A percentile compares a stretch with the other conserved stretches of the same genome.
phyloP scores from a whole-genome alignment of 2,797 vertebrate genomes.

The Propithecus perrieri region DNA sequence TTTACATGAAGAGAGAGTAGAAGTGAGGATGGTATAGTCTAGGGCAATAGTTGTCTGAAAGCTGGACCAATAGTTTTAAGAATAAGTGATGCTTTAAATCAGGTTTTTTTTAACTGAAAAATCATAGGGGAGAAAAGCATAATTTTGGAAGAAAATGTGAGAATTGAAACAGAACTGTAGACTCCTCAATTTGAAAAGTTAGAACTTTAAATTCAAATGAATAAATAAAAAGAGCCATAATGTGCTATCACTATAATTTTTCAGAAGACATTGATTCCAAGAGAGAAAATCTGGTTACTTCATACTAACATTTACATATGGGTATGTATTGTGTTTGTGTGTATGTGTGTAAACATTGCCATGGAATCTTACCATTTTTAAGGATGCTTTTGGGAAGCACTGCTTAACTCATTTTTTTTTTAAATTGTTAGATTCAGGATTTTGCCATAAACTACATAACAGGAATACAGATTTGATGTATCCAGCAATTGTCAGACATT shows the following conservation, averaged over 20 bases:
- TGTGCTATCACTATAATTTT: not conserved
- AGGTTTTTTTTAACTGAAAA: not conserved
- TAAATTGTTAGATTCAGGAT: not conserved
- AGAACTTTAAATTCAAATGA: not conserved
- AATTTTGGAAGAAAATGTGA: slow-evolving; percentile 19
- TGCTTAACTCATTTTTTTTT: not conserved
- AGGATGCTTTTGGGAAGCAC: not conserved
- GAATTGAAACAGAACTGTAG: not conserved
- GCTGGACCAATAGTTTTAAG: not conserved
- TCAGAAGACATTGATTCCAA: not conserved
- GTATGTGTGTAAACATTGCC: not conserved
- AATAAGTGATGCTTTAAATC: not conserved
- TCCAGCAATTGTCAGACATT: not conserved
- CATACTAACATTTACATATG: not conserved
- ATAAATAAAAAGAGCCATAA: not conserved
- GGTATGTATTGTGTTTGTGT: too few species aligned
- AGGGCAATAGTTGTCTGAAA: not conserved
- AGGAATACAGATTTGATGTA: not conserved
- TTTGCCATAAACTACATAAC: not conserved
- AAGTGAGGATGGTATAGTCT: not conserved
- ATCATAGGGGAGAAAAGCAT: not conserved
- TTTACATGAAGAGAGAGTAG: not conserved
- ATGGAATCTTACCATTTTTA: not conserved
- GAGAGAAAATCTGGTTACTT: not conserved
- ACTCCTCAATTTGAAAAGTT: not conserved